Evolutionary conservation across 2,888 invertebrate genomes (phyloP).

Genomic region (Pseudoips prasinana): DNA sequence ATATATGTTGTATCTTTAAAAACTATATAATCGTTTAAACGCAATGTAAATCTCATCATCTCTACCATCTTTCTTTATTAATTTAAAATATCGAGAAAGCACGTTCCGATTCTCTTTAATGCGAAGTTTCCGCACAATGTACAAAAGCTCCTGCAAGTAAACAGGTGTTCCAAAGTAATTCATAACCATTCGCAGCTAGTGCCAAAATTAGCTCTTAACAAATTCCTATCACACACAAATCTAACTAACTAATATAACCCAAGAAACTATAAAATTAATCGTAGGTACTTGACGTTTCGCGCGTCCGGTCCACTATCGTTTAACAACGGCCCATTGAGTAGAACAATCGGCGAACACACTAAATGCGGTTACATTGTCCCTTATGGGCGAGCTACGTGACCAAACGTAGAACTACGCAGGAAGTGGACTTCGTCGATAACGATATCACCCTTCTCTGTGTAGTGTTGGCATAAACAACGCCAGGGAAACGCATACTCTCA

Average conservation of each 20-base stretch:
- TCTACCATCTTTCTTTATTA: no score
- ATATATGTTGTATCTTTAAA: no score
- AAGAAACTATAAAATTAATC: conserved; percentile 44
- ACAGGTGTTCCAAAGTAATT: no score
- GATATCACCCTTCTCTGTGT: conserved; percentile 40
- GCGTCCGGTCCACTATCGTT: conserved; percentile 48
- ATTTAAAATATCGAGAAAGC: no score
- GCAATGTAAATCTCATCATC: no score
- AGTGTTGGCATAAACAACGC: conserved; percentile 27
- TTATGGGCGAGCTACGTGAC: conserved; percentile 48
- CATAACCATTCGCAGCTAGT: no score
- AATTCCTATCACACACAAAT: conserved; percentile 9
- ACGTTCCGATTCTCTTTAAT: no score
- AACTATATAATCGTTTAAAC: no score
- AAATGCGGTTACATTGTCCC: conserved; percentile 47
- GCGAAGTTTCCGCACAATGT: no score
- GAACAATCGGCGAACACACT: conserved; percentile 34
- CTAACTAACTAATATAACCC: conserved; percentile 17
- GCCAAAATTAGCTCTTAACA: no score
- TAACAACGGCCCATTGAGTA: conserved; percentile 40
- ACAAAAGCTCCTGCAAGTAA: no score
- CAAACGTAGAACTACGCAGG: conserved; percentile 41
- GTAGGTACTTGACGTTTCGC: conserved; percentile 20
- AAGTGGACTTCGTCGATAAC: conserved; percentile 48
- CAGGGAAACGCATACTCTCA: conserved; percentile 1